A percentile compares a stretch with the other conserved stretches of the same genome.
These are phyloP conservation scores for Tetragnatha montana DNA, from an alignment of 2,888 invertebrate species.

Conservation along the genomic window DNA sequence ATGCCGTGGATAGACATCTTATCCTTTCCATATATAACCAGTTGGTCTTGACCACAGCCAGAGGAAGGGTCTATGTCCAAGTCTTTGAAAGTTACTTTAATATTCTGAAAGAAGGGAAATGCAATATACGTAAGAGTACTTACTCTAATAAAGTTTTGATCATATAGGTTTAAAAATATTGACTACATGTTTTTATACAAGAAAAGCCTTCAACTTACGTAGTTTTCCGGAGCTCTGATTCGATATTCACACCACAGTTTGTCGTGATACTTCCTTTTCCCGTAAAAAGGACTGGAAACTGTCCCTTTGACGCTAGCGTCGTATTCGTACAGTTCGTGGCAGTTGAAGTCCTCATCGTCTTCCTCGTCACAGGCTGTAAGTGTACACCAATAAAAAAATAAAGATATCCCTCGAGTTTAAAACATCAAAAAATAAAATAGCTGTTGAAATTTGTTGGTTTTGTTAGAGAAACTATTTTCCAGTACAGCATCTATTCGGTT, in stretches of 20 bases:
- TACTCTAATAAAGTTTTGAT: not conserved
- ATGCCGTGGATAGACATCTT: constrained; percentile 13
- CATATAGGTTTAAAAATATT: not conserved
- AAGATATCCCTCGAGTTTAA: no score
- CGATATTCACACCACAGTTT: constrained; percentile 54
- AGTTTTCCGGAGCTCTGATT: constrained; percentile 37
- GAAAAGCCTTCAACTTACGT: constrained; percentile 13
- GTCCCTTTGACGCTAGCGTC: constrained; percentile 28
- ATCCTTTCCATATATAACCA: constrained; percentile 36
- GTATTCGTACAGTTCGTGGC: constrained; percentile 46
- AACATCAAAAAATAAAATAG: no score
- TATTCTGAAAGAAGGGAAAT: constrained; percentile 8
- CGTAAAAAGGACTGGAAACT: constrained; percentile 42
- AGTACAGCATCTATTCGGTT: no score
- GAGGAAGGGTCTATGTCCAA: constrained; percentile 39
- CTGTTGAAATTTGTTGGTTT: no score
- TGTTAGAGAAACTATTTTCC: no score
- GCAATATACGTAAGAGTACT: not conserved
- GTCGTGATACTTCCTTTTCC: constrained; percentile 31
- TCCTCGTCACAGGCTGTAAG: not conserved
- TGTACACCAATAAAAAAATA: no score
- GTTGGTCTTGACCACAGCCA: constrained; percentile 32
- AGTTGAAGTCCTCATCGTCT: constrained; percentile 17
- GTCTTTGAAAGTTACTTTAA: constrained; percentile 48
- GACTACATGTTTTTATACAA: no score